Evolutionary conservation across 1,140 invertebrate genomes (phyloP).

Genomic region (Battus philenor): DNA sequence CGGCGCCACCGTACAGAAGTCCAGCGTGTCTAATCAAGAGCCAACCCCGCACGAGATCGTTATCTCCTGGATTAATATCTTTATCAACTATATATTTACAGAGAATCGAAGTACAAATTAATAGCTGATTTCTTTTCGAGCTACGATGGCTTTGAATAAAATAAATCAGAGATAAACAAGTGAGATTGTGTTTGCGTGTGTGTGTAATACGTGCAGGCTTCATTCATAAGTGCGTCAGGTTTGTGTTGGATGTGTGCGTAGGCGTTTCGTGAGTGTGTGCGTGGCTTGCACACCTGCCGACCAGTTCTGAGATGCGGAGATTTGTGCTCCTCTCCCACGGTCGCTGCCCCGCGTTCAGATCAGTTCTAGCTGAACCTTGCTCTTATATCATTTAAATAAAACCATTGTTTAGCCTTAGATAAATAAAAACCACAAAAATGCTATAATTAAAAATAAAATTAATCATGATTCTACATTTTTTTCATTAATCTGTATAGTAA

Average conservation of each 20-base stretch:
- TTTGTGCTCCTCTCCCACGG: slow-evolving; percentile 72
- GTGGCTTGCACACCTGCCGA: slow-evolving; percentile 65
- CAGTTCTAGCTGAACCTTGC: slow-evolving; percentile 53
- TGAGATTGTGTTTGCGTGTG: slow-evolving; percentile 45
- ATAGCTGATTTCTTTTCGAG: slow-evolving; percentile 61
- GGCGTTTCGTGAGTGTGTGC: slow-evolving; percentile 29
- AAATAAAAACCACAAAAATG: too few relatives aligned
- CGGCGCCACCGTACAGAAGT: slow-evolving; percentile 4
- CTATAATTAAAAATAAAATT: too few relatives aligned
- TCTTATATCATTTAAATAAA: slow-evolving; percentile 69
- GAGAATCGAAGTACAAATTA: slow-evolving; percentile 60
- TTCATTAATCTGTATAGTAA: too few relatives aligned
- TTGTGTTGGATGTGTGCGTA: slow-evolving; percentile 33
- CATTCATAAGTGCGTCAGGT: slow-evolving; percentile 68
- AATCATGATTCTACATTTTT: too few relatives aligned
- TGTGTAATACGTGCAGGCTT: slow-evolving; percentile 43
- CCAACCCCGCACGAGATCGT: slow-evolving; percentile 39
- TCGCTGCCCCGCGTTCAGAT: slow-evolving; percentile 59
- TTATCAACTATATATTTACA: slow-evolving; percentile 53
- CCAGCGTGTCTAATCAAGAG: slow-evolving; percentile 38
- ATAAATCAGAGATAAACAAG: slow-evolving; percentile 72
- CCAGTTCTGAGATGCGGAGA: slow-evolving; percentile 75
- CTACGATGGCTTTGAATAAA: slow-evolving; percentile 58
- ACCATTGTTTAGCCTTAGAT: slow-evolving; percentile 14
- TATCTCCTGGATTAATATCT: slow-evolving; percentile 65